Conservation (phyloP, 2,113 vertebrate genomes). For the Rhynchomys soricoides region DNA sequence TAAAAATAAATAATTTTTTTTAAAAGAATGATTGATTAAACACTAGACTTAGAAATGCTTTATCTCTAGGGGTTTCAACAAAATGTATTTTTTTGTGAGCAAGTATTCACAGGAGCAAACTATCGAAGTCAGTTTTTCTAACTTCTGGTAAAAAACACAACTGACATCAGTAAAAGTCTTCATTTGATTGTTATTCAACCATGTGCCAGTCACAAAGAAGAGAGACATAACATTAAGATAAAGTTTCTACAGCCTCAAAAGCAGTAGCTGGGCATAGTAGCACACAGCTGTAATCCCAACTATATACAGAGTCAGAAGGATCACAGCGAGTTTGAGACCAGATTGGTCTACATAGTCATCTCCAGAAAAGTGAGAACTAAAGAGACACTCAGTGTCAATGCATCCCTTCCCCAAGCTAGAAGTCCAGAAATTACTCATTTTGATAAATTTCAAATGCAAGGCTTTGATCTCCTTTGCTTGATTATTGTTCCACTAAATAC, state of each 20-base stretch:
- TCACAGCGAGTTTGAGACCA: neutral
- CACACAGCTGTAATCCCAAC: rapidly evolving
- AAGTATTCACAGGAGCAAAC: neutral
- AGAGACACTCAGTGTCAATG: neutral
- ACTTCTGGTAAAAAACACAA: neutral
- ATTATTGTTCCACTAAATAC: neutral
- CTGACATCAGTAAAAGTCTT: too few species aligned
- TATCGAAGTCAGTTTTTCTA: neutral
- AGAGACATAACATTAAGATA: neutral
- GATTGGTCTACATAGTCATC: too few species aligned
- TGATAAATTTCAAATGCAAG: neutral
- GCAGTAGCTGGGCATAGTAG: neutral
- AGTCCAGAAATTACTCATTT: neutral
- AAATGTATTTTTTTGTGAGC: neutral
- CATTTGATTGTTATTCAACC: neutral
- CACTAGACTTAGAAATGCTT: neutral
- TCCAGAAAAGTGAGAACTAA: neutral
- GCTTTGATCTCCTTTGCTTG: neutral
- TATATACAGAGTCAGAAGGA: neutral
- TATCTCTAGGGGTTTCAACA: neutral
- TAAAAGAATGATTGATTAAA: neutral
- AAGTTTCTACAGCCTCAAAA: neutral
- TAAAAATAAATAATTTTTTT: too few species aligned
- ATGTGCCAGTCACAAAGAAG: neutral
- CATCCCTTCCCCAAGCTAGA: neutral